Evolutionary conservation across 2,113 vertebrate species (phyloP).

Genomic region (Megaceryle torquata): DNA sequence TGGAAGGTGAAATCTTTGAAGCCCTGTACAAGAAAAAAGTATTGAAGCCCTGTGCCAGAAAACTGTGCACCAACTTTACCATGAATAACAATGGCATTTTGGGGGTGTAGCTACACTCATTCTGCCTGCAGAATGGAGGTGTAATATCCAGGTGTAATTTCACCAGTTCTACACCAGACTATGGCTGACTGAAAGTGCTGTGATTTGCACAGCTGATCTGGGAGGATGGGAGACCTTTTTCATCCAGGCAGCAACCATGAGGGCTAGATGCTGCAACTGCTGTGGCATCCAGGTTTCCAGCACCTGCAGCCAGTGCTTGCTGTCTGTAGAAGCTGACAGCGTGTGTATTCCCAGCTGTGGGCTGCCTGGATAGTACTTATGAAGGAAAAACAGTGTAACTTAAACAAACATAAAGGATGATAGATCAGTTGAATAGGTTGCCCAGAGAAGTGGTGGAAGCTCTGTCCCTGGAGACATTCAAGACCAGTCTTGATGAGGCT

Average conservation of each 20-base stretch:
- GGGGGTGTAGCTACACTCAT: not conserved
- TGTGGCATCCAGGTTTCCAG: not conserved
- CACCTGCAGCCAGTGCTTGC: accelerated
- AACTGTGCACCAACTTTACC: not conserved
- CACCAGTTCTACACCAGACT: not conserved
- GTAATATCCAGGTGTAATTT: not conserved
- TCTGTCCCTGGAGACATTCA: too few relatives aligned
- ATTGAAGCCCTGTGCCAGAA: not conserved
- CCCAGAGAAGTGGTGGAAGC: too few relatives aligned
- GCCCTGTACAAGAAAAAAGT: not conserved
- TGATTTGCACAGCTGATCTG: not conserved
- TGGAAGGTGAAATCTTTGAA: not conserved
- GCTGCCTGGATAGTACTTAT: not conserved
- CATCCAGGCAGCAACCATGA: not conserved
- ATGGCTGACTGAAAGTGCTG: not conserved
- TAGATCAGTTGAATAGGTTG: too few relatives aligned
- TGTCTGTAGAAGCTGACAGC: accelerated
- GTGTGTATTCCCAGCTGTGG: accelerated
- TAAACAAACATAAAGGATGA: not conserved
- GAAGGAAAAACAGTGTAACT: not conserved
- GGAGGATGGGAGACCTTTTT: not conserved
- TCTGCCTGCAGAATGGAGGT: not conserved
- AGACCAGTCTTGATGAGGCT: too few relatives aligned
- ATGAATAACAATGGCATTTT: accelerated
- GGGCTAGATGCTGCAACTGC: accelerated